phyloP scores from a whole-genome alignment of 2,113 vertebrate genomes.

The Stomatorhinus ivindoensis region DNA sequence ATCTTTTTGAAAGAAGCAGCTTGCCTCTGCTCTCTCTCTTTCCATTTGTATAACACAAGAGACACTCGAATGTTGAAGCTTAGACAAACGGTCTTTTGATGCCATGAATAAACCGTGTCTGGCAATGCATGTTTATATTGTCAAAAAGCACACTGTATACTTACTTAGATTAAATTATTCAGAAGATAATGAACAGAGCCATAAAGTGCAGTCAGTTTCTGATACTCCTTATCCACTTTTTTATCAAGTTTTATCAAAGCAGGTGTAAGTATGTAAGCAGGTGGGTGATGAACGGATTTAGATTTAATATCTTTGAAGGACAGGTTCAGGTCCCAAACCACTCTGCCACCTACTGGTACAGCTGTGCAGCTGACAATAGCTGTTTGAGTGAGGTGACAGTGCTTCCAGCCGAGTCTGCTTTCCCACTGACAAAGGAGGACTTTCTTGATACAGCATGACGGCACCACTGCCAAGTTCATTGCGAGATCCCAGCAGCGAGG shows the following conservation, averaged over 20 bases:
- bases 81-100: not conserved
- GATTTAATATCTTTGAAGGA: not conserved
- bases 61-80: not conserved
- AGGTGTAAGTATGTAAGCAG: not conserved
- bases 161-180: not conserved
- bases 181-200: not conserved
- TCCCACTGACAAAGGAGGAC: not conserved
- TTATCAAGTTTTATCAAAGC: not conserved
- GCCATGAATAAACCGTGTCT: not conserved
- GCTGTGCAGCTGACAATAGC: not conserved
- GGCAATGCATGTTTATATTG: not conserved
- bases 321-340: not conserved
- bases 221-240: not conserved
- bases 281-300: not conserved
- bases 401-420: not conserved
- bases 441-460: not conserved
- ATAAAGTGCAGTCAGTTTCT: not conserved
- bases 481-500: slow-evolving; percentile 18
- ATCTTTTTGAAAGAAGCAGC: no score
- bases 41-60: not conserved
- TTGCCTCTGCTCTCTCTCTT: no score
- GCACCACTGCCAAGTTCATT: not conserved
- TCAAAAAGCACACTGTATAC: not conserved
- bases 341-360: not conserved
- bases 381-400: not conserved